phyloP scores from a whole-genome alignment of 2,888 invertebrate genomes.

The Agrochola lychnidis region DNA sequence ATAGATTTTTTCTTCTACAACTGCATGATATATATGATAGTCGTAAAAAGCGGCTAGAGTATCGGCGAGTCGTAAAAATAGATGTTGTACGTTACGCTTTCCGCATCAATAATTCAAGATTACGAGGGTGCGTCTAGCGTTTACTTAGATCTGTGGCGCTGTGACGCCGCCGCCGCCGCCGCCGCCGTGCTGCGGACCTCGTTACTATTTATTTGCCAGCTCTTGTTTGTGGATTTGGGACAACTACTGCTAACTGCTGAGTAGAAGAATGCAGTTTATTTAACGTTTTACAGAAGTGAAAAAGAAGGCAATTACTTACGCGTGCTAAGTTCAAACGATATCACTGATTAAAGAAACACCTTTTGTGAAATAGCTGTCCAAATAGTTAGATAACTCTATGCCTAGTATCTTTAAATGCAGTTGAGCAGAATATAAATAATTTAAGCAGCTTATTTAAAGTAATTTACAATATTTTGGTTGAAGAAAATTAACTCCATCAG shows the following conservation, averaged over 20 bases:
- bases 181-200: conserved; percentile 14
- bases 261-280: conserved; percentile 36
- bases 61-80: conserved; percentile 85
- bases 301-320: not conserved
- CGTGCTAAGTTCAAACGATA: not conserved
- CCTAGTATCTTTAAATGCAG: not conserved
- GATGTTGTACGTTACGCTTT: conserved; percentile 83
- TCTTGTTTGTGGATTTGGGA: conserved; percentile 47
- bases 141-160: conserved; percentile 63
- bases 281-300: not conserved
- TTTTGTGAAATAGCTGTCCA: not conserved
- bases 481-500: not conserved
- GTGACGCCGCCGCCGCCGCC: conserved; percentile 48
- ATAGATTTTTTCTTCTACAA: conserved; percentile 84
- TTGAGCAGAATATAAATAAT: too few species aligned
- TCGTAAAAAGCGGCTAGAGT: conserved; percentile 86
- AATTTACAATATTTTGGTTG: not conserved
- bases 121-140: conserved; percentile 70
- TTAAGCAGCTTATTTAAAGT: not conserved
- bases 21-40: conserved; percentile 85
- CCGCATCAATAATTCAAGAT: conserved; percentile 89
- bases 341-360: not conserved
- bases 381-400: not conserved
- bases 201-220: conserved; percentile 47
- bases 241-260: conserved; percentile 28